These are phyloP conservation scores for Meloe dianella DNA, from an alignment of 2,888 invertebrate genomes.

Conservation along the genomic window DNA sequence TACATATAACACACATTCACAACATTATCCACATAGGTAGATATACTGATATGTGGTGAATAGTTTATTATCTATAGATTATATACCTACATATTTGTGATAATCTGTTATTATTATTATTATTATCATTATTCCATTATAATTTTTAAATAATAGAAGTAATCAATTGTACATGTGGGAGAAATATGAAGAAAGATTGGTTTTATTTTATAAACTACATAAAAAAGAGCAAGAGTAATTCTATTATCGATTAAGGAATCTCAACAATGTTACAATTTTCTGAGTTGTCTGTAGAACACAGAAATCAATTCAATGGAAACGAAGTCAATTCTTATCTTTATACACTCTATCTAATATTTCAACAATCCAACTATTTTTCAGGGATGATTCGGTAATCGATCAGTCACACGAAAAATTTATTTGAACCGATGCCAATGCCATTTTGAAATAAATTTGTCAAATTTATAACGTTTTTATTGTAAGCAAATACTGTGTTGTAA, in stretches of 20 bases:
- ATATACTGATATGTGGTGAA: not conserved
- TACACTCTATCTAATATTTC: not conserved
- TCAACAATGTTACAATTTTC: not conserved
- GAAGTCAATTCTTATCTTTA: too few relatives aligned
- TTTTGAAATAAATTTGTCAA: not conserved
- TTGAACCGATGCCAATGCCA: not conserved
- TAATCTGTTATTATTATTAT: conserved; percentile 1
- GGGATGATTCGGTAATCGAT: conserved; percentile 2
- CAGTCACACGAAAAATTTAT: not conserved
- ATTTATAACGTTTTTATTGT: too few relatives aligned
- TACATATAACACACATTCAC: not conserved
- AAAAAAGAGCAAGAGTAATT: too few relatives aligned
- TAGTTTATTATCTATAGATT: conserved; percentile 2
- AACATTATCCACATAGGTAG: not conserved
- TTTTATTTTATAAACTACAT: too few relatives aligned
- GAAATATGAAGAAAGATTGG: too few relatives aligned
- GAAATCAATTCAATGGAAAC: too few relatives aligned
- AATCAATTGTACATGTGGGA: too few relatives aligned
- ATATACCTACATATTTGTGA: not conserved
- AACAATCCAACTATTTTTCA: not conserved
- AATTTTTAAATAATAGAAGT: not conserved
- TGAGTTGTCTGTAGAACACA: not conserved
- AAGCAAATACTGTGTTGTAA: too few relatives aligned
- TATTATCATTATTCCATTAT: not conserved
- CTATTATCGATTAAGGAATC: not conserved